Conservation (phyloP, 2,797 vertebrate genomes). For the Poecilia velifera region DNA sequence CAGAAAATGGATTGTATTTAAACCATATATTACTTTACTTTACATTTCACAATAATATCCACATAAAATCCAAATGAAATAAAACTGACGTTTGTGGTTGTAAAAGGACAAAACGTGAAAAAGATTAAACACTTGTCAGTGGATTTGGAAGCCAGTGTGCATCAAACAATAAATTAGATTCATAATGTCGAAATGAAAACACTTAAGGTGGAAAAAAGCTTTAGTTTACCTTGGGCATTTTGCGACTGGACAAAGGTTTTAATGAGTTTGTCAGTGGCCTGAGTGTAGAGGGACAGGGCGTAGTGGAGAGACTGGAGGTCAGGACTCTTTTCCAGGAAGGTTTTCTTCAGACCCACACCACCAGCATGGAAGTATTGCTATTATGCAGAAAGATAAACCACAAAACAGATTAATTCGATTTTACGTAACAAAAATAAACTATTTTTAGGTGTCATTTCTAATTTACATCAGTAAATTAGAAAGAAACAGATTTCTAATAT, state of each 20-base stretch:
- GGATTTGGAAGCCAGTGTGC: background rate
- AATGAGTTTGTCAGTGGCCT: constrained; percentile 97
- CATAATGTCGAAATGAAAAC: constrained; percentile 11
- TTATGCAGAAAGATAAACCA: constrained; percentile 17
- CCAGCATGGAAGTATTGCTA: constrained; percentile 99
- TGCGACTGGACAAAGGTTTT: constrained; percentile 98
- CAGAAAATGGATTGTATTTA: background rate
- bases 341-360: constrained; percentile 97
- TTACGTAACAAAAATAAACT: too few species aligned
- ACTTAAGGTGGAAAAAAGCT: background rate
- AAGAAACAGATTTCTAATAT: background rate
- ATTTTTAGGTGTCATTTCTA: background rate
- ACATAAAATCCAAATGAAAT: background rate
- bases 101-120: background rate
- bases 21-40: background rate
- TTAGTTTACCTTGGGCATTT: constrained; percentile 88
- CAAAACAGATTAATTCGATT: background rate
- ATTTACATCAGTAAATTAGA: background rate
- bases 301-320: constrained; percentile 95
- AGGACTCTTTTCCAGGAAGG: constrained; percentile 97
- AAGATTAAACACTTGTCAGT: background rate
- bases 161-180: constrained; percentile 21
- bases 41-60: background rate
- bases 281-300: constrained; percentile 96
- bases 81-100: background rate